Evolutionary conservation across 2,113 vertebrate genomes (phyloP).

Genomic region (Microcebus ravelobensis): DNA sequence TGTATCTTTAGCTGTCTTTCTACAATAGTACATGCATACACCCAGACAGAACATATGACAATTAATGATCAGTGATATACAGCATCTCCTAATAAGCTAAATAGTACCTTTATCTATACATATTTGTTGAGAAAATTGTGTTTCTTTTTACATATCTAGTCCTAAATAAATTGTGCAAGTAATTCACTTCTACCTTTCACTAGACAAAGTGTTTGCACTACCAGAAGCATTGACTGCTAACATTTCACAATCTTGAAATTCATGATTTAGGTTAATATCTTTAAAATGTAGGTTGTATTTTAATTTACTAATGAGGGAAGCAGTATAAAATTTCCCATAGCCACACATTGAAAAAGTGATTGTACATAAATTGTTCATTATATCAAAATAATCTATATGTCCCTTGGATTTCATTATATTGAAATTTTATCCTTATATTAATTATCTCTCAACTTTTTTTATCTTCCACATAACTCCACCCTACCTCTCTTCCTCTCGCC

Average conservation of each 20-base stretch:
- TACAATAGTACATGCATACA: not conserved
- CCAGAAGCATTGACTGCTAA: not conserved
- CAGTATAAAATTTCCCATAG: not conserved
- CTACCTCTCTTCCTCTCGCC: not conserved
- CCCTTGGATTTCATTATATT: not conserved
- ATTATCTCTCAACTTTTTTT: not conserved
- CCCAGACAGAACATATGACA: not conserved
- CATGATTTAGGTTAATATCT: not conserved
- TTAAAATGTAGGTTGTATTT: conserved; percentile 18
- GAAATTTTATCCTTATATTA: not conserved
- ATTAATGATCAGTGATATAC: not conserved
- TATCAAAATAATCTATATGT: not conserved
- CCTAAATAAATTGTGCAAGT: not conserved
- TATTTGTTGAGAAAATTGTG: not conserved
- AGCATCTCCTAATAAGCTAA: not conserved
- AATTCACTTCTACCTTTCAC: conserved; percentile 2
- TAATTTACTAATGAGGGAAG: conserved; percentile 9
- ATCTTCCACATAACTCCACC: not conserved
- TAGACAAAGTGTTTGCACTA: not conserved
- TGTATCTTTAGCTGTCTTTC: not conserved
- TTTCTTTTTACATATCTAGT: not conserved
- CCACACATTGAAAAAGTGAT: not conserved
- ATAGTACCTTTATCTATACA: not conserved
- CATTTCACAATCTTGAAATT: not conserved
- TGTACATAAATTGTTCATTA: conserved; percentile 2